Evolutionary conservation across 2,113 vertebrate genomes (phyloP).

Genomic region (Antennarius striatus): DNA sequence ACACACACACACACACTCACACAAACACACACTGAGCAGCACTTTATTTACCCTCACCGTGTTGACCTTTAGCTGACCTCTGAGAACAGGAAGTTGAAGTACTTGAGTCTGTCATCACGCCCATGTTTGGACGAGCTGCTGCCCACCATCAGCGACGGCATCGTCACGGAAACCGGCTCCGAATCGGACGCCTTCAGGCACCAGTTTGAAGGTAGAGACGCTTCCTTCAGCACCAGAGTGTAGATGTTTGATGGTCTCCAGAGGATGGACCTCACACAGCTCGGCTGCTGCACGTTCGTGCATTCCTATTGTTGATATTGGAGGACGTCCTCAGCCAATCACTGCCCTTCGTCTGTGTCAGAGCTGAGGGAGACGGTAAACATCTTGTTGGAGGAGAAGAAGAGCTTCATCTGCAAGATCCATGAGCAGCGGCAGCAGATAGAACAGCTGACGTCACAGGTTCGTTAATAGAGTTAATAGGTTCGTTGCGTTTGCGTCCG

Average conservation of each 20-base stretch:
- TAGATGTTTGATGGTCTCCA: no score
- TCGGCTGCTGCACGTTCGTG: no score
- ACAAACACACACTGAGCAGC: constrained; percentile 23
- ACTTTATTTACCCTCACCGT: no score
- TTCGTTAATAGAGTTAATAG: no score
- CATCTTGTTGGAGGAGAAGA: constrained; percentile 81
- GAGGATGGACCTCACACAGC: not conserved
- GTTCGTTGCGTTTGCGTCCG: no score
- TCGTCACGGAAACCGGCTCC: constrained; percentile 70
- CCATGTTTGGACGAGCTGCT: constrained; percentile 81
- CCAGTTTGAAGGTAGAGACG: constrained; percentile 79
- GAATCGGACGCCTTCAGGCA: constrained; percentile 76
- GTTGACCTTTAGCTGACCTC: constrained; percentile 75
- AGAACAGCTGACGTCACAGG: constrained; percentile 74
- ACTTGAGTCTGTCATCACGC: constrained; percentile 78
- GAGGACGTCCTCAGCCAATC: no score
- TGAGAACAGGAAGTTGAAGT: constrained; percentile 84
- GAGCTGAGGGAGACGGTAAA: constrained; percentile 79
- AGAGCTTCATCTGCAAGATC: constrained; percentile 76
- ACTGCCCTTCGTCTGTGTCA: constrained; percentile 23
- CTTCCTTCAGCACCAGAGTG: no score
- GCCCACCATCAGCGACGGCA: constrained; percentile 81
- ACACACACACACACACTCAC: not conserved
- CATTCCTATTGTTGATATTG: not conserved
- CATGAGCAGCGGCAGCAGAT: constrained; percentile 79